A percentile compares a stretch with the other conserved stretches of the same genome.
These are phyloP conservation scores for Pseudorectes ferrugineus DNA, from an alignment of 2,113 vertebrate species.

Conservation along the genomic window DNA sequence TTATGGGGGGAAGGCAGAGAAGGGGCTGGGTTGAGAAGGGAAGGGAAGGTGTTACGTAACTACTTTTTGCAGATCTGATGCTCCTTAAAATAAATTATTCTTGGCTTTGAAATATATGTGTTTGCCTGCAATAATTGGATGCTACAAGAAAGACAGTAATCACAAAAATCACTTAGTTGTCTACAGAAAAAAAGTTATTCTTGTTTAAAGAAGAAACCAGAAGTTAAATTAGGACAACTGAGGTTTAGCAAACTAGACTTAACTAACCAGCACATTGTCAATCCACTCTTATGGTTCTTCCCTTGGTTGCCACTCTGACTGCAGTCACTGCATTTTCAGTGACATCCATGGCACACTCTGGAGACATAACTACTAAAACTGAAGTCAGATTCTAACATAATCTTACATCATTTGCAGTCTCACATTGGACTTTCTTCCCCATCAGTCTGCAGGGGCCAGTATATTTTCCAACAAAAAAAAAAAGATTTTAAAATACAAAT, in stretches of 20 bases:
- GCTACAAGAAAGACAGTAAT: background rate
- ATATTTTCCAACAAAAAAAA: background rate
- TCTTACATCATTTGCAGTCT: background rate
- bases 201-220: background rate
- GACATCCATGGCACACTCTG: background rate
- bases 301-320: background rate
- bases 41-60: background rate
- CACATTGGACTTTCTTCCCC: background rate
- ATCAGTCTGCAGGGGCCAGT: background rate
- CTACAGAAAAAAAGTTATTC: background rate
- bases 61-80: background rate
- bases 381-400: background rate
- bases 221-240: background rate
- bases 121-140: background rate
- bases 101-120: background rate
- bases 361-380: background rate
- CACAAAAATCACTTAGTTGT: background rate
- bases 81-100: background rate
- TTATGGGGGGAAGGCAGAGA: rapidly evolving
- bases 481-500: background rate
- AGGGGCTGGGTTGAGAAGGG: background rate
- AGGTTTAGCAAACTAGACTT: background rate
- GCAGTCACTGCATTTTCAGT: background rate
- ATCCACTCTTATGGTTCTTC: background rate
- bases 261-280: background rate